These are phyloP conservation scores for Anticlea derivata DNA, from an alignment of 2,888 invertebrate genomes.

Conservation along the genomic window DNA sequence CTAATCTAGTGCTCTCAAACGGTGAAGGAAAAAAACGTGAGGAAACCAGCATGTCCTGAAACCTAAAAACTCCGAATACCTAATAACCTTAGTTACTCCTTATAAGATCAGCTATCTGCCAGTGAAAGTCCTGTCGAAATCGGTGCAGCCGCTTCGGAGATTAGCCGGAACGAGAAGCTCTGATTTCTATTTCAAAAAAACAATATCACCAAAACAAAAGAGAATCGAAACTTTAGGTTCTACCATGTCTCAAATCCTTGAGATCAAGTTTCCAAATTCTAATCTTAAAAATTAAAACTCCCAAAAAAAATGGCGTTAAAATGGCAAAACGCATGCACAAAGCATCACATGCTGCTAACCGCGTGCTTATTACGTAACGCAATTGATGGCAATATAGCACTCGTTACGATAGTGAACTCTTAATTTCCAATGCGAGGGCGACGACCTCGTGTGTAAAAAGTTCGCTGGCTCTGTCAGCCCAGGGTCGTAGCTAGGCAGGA, in stretches of 20 bases:
- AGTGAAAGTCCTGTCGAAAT: too few species aligned
- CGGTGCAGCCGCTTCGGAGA: too few species aligned
- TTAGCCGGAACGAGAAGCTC: too few species aligned
- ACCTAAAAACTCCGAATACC: too few species aligned
- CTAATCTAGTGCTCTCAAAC: too few species aligned
- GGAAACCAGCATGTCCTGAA: too few species aligned
- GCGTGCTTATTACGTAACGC: slow-evolving; percentile 19
- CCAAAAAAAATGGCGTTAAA: not conserved
- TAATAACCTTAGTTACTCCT: too few species aligned
- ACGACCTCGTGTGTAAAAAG: slow-evolving; percentile 47
- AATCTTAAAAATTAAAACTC: not conserved
- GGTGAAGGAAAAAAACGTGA: too few species aligned
- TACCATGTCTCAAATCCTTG: not conserved
- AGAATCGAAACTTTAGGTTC: too few species aligned
- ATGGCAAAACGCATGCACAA: not conserved
- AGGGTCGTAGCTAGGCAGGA: slow-evolving; percentile 8
- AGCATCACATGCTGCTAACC: not conserved
- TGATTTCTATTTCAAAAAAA: too few species aligned
- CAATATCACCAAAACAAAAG: too few species aligned
- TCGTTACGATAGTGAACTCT: slow-evolving; percentile 46
- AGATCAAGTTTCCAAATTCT: not conserved
- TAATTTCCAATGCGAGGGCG: slow-evolving; percentile 48
- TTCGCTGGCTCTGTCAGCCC: slow-evolving; percentile 32
- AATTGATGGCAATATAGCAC: slow-evolving; percentile 30
- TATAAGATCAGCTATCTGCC: too few species aligned